phyloP scores from a whole-genome alignment of 2,113 vertebrate species.

The Crotalus horridus region DNA sequence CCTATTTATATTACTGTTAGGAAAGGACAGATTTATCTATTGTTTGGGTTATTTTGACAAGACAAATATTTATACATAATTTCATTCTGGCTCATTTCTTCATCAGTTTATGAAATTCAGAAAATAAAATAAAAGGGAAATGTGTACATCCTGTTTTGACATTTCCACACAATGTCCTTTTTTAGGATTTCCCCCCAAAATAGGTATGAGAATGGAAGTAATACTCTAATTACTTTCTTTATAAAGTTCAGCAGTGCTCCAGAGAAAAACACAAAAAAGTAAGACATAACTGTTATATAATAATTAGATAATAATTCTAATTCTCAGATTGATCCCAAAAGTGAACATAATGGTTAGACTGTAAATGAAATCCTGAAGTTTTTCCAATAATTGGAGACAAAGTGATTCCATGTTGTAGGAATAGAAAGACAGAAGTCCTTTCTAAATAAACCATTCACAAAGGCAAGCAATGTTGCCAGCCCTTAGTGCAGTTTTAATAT shows the following conservation, averaged over 20 bases:
- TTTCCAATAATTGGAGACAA: not conserved
- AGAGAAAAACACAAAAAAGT: not conserved
- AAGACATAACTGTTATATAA: not conserved
- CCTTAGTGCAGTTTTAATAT: conserved; percentile 47
- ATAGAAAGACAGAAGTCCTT: conserved; percentile 62
- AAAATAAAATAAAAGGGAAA: not conserved
- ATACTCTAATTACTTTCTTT: not conserved
- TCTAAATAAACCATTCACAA: conserved; percentile 56
- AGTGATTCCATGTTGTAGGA: conserved; percentile 78
- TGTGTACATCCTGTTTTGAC: not conserved
- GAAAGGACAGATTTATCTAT: not conserved
- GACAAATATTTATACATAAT: not conserved
- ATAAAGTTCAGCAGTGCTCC: not conserved
- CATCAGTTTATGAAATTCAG: not conserved
- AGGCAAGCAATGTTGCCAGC: conserved; percentile 57
- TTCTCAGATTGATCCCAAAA: not conserved
- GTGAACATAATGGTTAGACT: not conserved
- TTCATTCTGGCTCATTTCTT: not conserved
- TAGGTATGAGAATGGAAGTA: not conserved
- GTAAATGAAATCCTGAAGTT: not conserved
- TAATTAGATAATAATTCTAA: not conserved
- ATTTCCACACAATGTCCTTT: not conserved
- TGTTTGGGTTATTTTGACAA: not conserved
- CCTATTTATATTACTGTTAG: not conserved
- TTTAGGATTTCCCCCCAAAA: not conserved